Evolutionary conservation across 2,113 vertebrate species (phyloP).

Genomic region (Dicrurus megarhynchus): DNA sequence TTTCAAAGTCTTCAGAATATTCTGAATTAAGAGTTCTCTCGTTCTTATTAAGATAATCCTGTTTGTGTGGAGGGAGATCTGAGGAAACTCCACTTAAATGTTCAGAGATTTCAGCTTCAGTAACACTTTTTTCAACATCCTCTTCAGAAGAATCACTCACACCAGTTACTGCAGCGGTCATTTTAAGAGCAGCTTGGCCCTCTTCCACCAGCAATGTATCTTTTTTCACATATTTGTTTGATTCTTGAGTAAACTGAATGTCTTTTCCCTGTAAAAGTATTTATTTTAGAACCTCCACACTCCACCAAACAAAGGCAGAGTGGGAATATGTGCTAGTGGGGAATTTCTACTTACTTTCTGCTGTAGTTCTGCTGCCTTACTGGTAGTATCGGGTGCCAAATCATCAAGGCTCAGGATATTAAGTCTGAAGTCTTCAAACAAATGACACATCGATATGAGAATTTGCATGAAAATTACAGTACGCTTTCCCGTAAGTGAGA

Average conservation of each 20-base stretch:
- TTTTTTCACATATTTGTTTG: neutral
- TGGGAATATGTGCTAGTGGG: neutral
- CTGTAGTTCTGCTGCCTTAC: neutral
- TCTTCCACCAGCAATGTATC: neutral
- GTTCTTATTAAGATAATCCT: fast-evolving
- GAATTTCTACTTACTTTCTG: slow-evolving; percentile 41
- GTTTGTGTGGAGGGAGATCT: neutral
- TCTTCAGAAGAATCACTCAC: neutral
- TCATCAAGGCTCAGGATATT: slow-evolving; percentile 86
- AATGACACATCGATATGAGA: neutral
- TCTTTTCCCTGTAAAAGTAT: slow-evolving; percentile 2
- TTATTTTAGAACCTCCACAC: neutral
- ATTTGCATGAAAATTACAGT: neutral
- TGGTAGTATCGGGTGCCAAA: slow-evolving; percentile 53
- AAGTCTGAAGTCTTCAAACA: slow-evolving; percentile 77
- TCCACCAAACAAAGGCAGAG: neutral
- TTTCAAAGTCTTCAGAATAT: slow-evolving; percentile 73
- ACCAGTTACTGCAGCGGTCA: neutral
- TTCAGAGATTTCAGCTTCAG: slow-evolving; percentile 74
- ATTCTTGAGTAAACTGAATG: neutral
- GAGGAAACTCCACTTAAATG: slow-evolving; percentile 38
- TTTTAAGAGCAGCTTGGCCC: neutral
- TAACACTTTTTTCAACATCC: neutral
- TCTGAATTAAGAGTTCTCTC: neutral
- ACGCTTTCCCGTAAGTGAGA: neutral